Evolutionary conservation across 2,888 invertebrate genomes (phyloP), one percentile per base, ranked within the genome.

Genomic region (Agonopterix subpropinquella): DNA sequence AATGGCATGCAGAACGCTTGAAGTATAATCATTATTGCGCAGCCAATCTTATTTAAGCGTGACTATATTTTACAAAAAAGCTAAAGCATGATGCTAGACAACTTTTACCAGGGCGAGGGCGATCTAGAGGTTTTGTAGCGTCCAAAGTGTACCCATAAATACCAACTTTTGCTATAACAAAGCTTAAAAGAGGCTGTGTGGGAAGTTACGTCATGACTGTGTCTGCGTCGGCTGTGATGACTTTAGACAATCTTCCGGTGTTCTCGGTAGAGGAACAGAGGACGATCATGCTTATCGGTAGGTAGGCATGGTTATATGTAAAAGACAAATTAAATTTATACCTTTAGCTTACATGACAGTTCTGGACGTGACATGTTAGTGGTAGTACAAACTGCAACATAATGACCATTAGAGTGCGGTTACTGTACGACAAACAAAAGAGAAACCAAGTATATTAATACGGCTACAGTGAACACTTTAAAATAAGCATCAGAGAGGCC

Each of bases 1-100:
- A 88, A 84, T 86, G 86, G 86, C 87, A 88, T 88, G 87, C 87
- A 88, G 88, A 88, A 88, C 86, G 87, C 86, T 87, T 88, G 88
- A 86, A 87, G 85, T 88, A 85, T 81, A 86, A 87, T 88, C 87
- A 88, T 86, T 86, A 88, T 89, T 87, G 88, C 85, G 87, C 87
- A 87, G 88, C 87, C 88, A 87, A 87, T 86, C 88, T 87, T 80
- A 80, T 85, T 82, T 80, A 89, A 89, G 88, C 87, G 87, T 87
- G 88, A 86, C 88, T 88, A 88, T 88, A 86, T 80, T 87, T 83
- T 88, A 88, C 87, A 88, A 86, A 86, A 83, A 88, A 87, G 86
- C 86, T 88, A 65, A 87, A 88, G 88, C 88, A 88, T 87, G 88
- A 88, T 87, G 86, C 88, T 87, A 86, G 84, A 85, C 84, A 87